These are phyloP conservation scores for Vimba vimba DNA, from an alignment of 2,113 vertebrate genomes.

Conservation along the genomic window DNA sequence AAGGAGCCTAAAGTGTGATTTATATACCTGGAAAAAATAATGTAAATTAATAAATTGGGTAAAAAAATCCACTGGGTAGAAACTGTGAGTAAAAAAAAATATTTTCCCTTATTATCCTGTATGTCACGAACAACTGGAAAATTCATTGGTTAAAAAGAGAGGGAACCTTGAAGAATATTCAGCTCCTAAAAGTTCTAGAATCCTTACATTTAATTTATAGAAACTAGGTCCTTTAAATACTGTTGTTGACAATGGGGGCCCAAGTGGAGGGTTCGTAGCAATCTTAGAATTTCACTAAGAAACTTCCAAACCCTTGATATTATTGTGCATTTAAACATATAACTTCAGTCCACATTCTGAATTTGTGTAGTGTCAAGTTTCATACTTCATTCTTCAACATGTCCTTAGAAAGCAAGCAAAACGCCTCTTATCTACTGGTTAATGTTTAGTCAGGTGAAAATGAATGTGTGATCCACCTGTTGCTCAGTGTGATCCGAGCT, in stretches of 20 bases:
- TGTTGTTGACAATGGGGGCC: background rate
- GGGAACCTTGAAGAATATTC: background rate
- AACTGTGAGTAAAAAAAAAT: no score
- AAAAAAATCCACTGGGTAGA: background rate
- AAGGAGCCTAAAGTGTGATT: background rate
- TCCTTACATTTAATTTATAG: background rate
- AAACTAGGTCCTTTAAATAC: background rate
- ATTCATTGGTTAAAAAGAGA: background rate
- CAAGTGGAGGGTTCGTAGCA: background rate
- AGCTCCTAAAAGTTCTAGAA: background rate
- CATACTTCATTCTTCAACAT: background rate
- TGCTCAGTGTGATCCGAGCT: slow-evolving; percentile 68
- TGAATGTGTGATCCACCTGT: slow-evolving; percentile 72
- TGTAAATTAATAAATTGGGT: background rate
- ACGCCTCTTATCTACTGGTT: background rate
- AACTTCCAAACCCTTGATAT: background rate
- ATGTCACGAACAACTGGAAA: background rate
- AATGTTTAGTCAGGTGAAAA: background rate
- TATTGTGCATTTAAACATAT: background rate
- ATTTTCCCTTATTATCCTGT: background rate
- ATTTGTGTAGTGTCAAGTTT: background rate
- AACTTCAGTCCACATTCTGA: background rate
- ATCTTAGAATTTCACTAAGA: background rate
- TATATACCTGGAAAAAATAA: background rate
- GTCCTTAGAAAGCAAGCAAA: background rate